phyloP scores from a whole-genome alignment of 1,140 invertebrate genomes.

The Lepidurus packardi region DNA sequence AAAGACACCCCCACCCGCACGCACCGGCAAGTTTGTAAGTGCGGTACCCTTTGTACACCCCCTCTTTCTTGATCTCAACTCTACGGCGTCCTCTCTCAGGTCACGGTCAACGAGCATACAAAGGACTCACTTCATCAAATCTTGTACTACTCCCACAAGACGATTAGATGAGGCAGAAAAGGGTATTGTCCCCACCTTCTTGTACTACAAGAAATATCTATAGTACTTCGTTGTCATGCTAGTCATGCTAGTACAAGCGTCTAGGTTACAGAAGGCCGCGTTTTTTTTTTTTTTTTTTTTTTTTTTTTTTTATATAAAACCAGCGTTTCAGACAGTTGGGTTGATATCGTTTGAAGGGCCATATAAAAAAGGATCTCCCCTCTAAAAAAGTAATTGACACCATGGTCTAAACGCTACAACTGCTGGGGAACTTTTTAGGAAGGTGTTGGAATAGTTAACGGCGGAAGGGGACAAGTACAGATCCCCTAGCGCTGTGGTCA shows the following conservation, averaged over 20 bases:
- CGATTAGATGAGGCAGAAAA: slow-evolving; percentile 13
- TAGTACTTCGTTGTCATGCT: background rate
- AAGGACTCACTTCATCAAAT: slow-evolving; percentile 15
- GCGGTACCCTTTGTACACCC: slow-evolving; percentile 13
- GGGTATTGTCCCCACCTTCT: background rate
- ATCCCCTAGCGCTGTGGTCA: too few relatives aligned
- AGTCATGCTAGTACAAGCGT: background rate
- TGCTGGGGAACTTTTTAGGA: too few relatives aligned
- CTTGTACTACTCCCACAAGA: background rate
- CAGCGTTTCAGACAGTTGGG: too few relatives aligned
- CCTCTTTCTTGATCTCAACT: background rate
- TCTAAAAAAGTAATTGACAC: too few relatives aligned
- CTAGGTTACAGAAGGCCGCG: background rate
- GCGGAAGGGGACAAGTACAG: too few relatives aligned
- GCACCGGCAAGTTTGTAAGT: slow-evolving; percentile 12
- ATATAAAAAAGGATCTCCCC: too few relatives aligned
- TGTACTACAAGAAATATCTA: background rate
- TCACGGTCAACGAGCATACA: slow-evolving; percentile 17
- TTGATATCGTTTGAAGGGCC: too few relatives aligned
- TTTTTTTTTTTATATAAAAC: too few relatives aligned
- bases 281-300: too few relatives aligned
- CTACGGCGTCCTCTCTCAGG: background rate
- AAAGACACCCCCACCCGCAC: slow-evolving; percentile 16
- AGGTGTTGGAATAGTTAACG: too few relatives aligned
- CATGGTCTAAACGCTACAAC: too few relatives aligned